Base-by-base conservation (phyloP, 2,888 invertebrate species). In the Amiota minor region DNA sequence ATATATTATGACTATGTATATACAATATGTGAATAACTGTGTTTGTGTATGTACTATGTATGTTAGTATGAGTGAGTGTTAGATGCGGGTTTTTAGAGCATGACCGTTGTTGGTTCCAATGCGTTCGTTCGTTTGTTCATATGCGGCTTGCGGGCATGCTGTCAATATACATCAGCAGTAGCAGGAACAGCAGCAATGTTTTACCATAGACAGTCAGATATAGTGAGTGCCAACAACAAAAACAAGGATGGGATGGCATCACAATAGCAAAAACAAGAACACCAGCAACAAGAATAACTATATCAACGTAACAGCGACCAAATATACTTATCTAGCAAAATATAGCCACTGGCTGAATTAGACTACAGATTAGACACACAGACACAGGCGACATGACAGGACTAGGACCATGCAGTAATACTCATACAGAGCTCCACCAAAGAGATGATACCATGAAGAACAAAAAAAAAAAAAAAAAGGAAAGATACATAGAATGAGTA, bases 271-370 rank as follows among this genome's bases (percentile, higher is more conserved):
- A 59, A 20, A 53, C 23, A 14, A 35, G 49, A 64, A 9, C n/a
- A 53, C 3, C 10, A 68, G 3, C 2, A 49, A 68, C 12, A n/a
- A 12, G 16, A 53, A 20, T 35, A 50, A 55, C n/a, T 53, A 49
- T 23, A 18, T 4, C 47, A 70, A 18, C 16, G 68, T 16, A 56
- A 16, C 10, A 45, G 10, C 47, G n/a, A 50, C 59, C 18, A 59
- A 20, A 79, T 75, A 76, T 74, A 78, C 79, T 82, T 84, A 84
- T 81, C 85, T 82, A 79, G 53, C 72, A 73, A 74, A 79, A 79
- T 85, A 84, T 79, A 72, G 76, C 85, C 80, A 78, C 69, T 65
- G 84, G 75, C 77, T 23, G 18, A 45, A 64, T 70, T 68, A 72
- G 71, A 75, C 76, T 78, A 78, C 77, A 78, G 69, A 56, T 72